phyloP scores from a whole-genome alignment of 2,797 vertebrate genomes.

The Choloepus didactylus region DNA sequence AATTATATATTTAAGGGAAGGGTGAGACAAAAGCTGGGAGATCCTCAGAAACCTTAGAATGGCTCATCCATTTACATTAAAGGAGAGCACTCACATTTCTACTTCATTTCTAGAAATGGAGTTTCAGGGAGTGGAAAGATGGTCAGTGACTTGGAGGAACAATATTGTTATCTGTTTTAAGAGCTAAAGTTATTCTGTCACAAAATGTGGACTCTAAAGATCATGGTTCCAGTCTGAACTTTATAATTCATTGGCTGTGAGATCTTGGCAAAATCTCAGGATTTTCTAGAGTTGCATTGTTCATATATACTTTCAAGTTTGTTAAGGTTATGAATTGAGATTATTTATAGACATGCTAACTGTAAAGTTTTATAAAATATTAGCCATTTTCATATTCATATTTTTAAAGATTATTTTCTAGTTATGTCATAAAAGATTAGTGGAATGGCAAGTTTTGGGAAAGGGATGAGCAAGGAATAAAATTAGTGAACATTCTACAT shows the following conservation, averaged over 20 bases:
- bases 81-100: neutral
- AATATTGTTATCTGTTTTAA: neutral
- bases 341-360: neutral
- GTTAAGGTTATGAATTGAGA: neutral
- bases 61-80: neutral
- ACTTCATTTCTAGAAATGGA: neutral
- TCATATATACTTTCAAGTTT: neutral
- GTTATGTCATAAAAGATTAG: neutral
- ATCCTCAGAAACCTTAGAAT: fast-evolving
- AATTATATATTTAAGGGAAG: neutral
- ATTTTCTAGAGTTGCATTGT: neutral
- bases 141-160: neutral
- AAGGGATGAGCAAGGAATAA: neutral
- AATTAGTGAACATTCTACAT: neutral
- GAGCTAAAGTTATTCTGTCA: neutral
- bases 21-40: neutral
- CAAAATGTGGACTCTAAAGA: neutral
- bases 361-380: neutral
- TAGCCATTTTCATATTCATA: neutral
- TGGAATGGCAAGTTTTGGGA: neutral
- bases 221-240: neutral
- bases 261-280: neutral
- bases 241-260: neutral
- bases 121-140: neutral
- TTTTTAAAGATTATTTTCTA: neutral